Evolutionary conservation across 1,140 invertebrate genomes (phyloP), one percentile per base, ranked within the genome.

Genomic region (Lycorma delicatula): DNA sequence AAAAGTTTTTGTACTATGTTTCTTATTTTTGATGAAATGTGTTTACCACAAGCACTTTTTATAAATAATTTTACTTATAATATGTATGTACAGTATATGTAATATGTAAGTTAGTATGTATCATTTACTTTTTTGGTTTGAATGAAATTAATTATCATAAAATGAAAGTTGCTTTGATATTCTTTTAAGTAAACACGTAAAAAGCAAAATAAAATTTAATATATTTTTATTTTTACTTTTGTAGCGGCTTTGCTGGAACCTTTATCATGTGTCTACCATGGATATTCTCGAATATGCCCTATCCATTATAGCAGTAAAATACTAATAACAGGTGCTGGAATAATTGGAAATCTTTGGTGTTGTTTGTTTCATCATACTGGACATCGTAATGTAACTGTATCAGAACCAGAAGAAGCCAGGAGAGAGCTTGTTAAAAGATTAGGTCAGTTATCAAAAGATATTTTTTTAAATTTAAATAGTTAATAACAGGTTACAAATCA

Each of bases 301-400:
- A 71, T 85, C 13, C 61, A 72, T 1, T 72, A 85, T 13, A 82
- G 83, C 3, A 62, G 71, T 1, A 79, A 74, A 47, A 78, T 86
- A n/a, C 71, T 86, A 1, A 70, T 87, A 0, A 75, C 78, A 2
- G 84, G 84, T 1, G 81, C 83, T 26, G 84, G 84, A 5, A 85
- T 86, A 44, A 85, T 87, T 62, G 84, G 84, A 63, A 61, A 84
- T 58, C 68, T 87, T 1, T 87, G 83, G 82, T 64, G 78, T 0
- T 77, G 73, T 11, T 64, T 80, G 0, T 70, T 86, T 1, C 83
- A 87, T 66, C 70, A 81, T 1, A 79, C 81, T 38, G 84, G 85
- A 0, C 80, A 84, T 60, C 74, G 79, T 29, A 80, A 79, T 1
- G 82, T 86, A 0, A 83, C 78, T 0, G 71, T 86, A 6, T 81